Evolutionary conservation across 2,113 vertebrate genomes (phyloP).

Genomic region (Periophthalmodon schlosseri): DNA sequence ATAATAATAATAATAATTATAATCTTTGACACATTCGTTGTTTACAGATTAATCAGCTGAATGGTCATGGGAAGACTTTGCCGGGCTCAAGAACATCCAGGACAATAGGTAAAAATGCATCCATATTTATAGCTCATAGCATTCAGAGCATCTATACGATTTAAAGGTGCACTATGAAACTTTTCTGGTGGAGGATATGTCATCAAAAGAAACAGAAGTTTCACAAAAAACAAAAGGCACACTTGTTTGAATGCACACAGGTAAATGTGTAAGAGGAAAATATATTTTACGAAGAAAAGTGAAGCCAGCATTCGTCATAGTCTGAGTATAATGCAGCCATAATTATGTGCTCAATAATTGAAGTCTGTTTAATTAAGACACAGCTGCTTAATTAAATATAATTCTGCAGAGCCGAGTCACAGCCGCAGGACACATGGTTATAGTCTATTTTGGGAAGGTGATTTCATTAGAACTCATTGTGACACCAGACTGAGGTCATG

Average conservation of each 20-base stretch:
- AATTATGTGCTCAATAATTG: conserved; percentile 19
- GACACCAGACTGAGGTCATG: not conserved
- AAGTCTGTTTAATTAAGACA: conserved; percentile 24
- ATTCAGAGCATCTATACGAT: too few species aligned
- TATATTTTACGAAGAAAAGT: not conserved
- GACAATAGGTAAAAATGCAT: too few species aligned
- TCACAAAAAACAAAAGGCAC: too few species aligned
- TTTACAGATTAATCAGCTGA: too few species aligned
- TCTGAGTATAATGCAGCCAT: conserved; percentile 12
- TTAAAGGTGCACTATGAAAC: too few species aligned
- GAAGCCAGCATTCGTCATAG: conserved; percentile 9
- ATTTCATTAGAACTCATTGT: not conserved
- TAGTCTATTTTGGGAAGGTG: conserved; percentile 5
- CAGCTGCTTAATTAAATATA: conserved; percentile 8
- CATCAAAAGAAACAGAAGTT: too few species aligned
- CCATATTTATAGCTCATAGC: too few species aligned
- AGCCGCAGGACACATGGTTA: not conserved
- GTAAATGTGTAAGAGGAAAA: not conserved
- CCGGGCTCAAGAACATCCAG: too few species aligned
- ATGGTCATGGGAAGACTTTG: too few species aligned
- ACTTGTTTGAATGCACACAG: not conserved
- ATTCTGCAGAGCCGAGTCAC: not conserved
- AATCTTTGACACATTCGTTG: too few species aligned
- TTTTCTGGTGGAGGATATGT: not conserved
- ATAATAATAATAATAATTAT: too few species aligned